phyloP scores from a whole-genome alignment of 2,888 invertebrate species.

The Melanotus villosus region DNA sequence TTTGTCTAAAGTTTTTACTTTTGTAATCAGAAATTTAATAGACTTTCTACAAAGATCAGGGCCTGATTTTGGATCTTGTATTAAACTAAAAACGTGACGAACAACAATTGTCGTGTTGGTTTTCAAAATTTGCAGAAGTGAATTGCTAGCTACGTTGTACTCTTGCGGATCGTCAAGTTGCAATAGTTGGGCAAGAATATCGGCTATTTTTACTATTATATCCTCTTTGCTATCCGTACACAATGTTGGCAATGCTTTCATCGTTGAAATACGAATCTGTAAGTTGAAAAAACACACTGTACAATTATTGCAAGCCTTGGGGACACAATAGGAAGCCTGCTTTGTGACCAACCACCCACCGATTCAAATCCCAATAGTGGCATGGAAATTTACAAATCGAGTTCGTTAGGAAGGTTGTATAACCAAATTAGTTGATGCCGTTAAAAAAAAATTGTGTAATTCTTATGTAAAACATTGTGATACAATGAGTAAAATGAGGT shows the following conservation, averaged over 20 bases:
- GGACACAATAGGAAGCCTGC: too few relatives aligned
- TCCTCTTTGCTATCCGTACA: conserved; percentile 90
- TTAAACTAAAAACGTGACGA: conserved; percentile 72
- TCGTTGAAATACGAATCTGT: conserved; percentile 94
- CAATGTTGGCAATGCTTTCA: conserved; percentile 89
- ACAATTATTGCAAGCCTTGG: too few relatives aligned
- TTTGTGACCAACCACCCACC: too few relatives aligned
- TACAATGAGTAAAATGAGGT: too few relatives aligned
- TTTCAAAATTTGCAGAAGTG: conserved; percentile 84
- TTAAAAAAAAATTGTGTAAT: too few relatives aligned
- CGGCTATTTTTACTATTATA: conserved; percentile 89
- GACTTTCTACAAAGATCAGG: conserved; percentile 88
- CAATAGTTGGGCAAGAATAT: conserved; percentile 91
- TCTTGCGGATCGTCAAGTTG: conserved; percentile 90
- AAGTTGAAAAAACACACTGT: too few relatives aligned
- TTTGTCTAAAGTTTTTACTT: conserved; percentile 84
- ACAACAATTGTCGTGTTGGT: conserved; percentile 78
- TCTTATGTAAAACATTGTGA: too few relatives aligned
- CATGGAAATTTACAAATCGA: too few relatives aligned
- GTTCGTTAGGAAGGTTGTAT: too few relatives aligned
- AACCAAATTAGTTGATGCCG: too few relatives aligned
- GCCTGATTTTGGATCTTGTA: conserved; percentile 76
- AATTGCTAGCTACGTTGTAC: conserved; percentile 86
- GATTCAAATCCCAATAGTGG: too few relatives aligned
- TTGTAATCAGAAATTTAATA: conserved; percentile 88